Conservation (phyloP, 2,888 invertebrate species). For the Chrysolina haemoptera region DNA sequence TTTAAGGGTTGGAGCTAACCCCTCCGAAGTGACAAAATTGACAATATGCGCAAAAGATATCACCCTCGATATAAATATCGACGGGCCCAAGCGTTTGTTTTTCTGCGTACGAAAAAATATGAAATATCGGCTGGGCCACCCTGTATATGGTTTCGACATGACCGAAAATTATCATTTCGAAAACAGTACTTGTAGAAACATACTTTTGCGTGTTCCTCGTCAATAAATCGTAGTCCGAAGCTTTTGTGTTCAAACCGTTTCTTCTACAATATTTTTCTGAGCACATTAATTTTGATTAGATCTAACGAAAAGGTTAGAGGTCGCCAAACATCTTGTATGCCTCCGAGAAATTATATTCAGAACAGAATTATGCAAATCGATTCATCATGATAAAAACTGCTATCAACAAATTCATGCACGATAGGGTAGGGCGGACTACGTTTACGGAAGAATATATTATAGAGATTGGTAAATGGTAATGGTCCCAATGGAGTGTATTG, state of each 20-base stretch:
- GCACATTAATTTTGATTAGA: constrained; percentile 56
- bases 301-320: constrained; percentile 49
- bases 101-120: too few species aligned
- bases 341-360: constrained; percentile 32
- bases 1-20: too few species aligned
- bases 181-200: background rate
- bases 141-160: background rate
- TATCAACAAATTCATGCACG: constrained; percentile 33
- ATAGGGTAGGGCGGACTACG: constrained; percentile 23
- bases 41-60: too few species aligned
- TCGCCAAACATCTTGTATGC: constrained; percentile 41
- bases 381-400: constrained; percentile 37
- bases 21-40: too few species aligned
- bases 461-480: constrained; percentile 26
- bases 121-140: too few species aligned
- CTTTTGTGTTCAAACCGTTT: constrained; percentile 29
- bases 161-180: background rate
- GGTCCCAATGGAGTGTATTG: constrained; percentile 19
- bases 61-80: too few species aligned
- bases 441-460: constrained; percentile 16
- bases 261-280: constrained; percentile 37
- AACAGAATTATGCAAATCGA: constrained; percentile 40
- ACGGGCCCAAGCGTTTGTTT: too few species aligned
- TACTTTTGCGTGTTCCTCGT: constrained; percentile 37
- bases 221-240: constrained; percentile 36